Evolutionary conservation across 2,797 vertebrate genomes (phyloP).

Genomic region (Arrhamphus sclerolepis): DNA sequence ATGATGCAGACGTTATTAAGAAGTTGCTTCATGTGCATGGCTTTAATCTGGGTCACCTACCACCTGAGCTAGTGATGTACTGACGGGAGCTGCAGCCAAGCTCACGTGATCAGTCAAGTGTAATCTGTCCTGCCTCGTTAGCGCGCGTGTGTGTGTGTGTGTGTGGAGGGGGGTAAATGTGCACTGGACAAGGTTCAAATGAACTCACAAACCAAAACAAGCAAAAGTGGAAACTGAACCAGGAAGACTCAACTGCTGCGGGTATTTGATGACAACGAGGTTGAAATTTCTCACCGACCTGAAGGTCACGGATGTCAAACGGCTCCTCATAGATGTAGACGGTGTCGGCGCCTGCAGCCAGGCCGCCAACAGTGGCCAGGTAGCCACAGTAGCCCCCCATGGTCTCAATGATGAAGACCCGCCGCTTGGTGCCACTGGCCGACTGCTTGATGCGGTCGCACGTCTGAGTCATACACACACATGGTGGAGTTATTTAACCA

Average conservation of each 20-base stretch:
- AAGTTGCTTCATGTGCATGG: slow-evolving; percentile 10
- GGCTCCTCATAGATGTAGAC: slow-evolving; percentile 95
- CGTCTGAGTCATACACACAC: slow-evolving; percentile 39
- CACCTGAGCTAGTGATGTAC: slow-evolving; percentile 22
- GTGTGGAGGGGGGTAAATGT: too few relatives aligned
- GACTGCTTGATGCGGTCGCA: slow-evolving; percentile 95
- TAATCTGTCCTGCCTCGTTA: too few relatives aligned
- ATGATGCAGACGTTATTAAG: slow-evolving; percentile 60
- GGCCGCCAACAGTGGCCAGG: slow-evolving; percentile 92
- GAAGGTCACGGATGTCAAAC: slow-evolving; percentile 92
- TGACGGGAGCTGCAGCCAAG: background rate
- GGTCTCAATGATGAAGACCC: slow-evolving; percentile 97
- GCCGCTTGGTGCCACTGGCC: slow-evolving; percentile 92
- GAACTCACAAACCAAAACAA: background rate
- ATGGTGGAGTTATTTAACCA: background rate
- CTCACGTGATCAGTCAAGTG: too few relatives aligned
- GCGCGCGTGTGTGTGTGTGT: too few relatives aligned
- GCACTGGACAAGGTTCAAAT: too few relatives aligned
- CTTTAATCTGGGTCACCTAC: slow-evolving; percentile 52
- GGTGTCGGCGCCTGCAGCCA: slow-evolving; percentile 90
- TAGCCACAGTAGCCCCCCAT: slow-evolving; percentile 98
- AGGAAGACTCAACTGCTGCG: background rate
- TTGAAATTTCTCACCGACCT: slow-evolving; percentile 63
- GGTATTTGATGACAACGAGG: background rate
- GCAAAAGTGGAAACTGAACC: too few relatives aligned